Conservation (phyloP, 2,888 invertebrate genomes). For the Rotaria magnacalcarata region DNA sequence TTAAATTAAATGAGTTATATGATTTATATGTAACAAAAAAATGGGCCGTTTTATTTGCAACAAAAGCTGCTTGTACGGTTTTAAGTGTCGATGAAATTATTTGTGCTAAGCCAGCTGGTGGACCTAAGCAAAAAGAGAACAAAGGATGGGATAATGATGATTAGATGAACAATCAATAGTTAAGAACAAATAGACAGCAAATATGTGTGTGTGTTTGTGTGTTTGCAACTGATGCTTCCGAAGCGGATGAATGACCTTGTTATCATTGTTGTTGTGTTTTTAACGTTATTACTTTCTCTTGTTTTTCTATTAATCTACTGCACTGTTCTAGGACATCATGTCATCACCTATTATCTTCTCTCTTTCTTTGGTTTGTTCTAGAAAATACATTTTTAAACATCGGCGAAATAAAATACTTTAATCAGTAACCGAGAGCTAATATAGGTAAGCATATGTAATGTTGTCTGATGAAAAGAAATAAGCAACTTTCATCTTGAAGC, state of each 20-base stretch:
- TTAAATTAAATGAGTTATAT: constrained; percentile 70
- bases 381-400: constrained; percentile 6
- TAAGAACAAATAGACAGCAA: neutral
- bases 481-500: no score
- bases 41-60: constrained; percentile 92
- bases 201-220: neutral
- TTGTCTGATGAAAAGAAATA: neutral
- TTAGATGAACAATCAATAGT: constrained; percentile 48
- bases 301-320: constrained; percentile 10
- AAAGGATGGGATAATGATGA: constrained; percentile 59
- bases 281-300: constrained; percentile 10
- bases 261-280: constrained; percentile 19
- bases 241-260: constrained; percentile 4
- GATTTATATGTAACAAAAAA: constrained; percentile 74
- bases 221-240: neutral
- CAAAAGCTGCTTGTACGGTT: constrained; percentile 83
- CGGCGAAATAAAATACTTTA: neutral
- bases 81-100: constrained; percentile 89
- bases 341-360: neutral
- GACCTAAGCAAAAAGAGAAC: constrained; percentile 71
- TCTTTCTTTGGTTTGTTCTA: neutral
- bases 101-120: constrained; percentile 93
- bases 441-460: neutral
- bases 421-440: neutral
- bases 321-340: constrained; percentile 23